Conservation (phyloP, 2,888 invertebrate genomes). For the Noctua janthina region DNA sequence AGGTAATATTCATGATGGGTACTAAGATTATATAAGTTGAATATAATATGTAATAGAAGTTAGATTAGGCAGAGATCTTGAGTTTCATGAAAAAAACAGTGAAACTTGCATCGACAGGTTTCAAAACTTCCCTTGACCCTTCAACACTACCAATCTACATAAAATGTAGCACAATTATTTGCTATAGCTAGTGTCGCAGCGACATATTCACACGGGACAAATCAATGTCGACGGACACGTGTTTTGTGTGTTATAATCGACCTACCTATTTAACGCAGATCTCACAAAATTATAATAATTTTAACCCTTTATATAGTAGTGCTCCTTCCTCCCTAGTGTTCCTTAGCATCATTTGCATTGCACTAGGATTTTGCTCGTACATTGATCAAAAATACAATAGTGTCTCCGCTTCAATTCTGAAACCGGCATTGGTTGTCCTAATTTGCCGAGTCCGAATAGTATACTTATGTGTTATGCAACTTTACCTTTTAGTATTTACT, state of each 20-base stretch:
- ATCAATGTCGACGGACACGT: neutral
- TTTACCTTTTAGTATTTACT: neutral
- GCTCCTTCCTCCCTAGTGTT: neutral
- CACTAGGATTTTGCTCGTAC: no score
- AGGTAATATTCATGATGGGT: neutral
- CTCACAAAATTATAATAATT: neutral
- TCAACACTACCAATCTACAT: neutral
- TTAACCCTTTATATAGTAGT: neutral
- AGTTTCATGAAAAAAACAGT: neutral
- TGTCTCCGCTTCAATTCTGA: neutral
- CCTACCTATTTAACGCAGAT: no score
- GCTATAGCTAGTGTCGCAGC: neutral
- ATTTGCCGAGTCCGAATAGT: neutral
- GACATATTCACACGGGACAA: neutral
- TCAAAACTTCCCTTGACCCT: neutral
- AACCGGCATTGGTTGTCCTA: neutral
- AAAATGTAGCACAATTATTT: neutral
- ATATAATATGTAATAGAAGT: neutral
- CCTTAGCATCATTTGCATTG: neutral
- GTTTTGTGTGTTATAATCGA: neutral
- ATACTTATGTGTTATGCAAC: neutral
- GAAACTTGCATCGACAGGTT: neutral
- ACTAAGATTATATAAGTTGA: neutral
- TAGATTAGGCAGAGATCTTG: neutral
- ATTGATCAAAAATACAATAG: neutral